Base-by-base conservation (phyloP, 2,888 invertebrate species). In the Volucella zonaria region DNA sequence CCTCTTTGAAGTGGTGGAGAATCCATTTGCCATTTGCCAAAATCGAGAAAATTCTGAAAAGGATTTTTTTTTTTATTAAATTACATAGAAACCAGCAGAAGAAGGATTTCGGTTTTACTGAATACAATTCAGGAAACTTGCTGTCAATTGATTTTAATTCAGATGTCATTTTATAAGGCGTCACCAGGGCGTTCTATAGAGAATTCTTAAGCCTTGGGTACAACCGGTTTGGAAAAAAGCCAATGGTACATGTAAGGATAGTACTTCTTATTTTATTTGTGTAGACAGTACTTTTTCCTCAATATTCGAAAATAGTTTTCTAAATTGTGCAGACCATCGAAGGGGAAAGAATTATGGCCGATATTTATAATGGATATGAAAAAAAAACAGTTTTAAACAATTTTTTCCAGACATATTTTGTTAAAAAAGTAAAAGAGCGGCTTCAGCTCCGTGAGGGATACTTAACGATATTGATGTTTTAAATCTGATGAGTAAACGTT, bases 71-170 rank as follows among this genome's bases (percentile, higher is more conserved):
- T 64, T 61, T 52, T 58, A 78, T 82, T 64, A 51, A 68, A 73
- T 82, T 78, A 82, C 62, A 75, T 4, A 54, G 49, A 62, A 78
- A 56, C 64, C 68, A 67, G 56, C 49, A 82, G 31, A 6, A 31
- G 31, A 31, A 31, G 45, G 58, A 78, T 74, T 78, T 82, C 64
- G 73, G 73, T 82, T 45, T 74, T 74, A 82, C 68, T 78, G 73
- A 82, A 78, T 68, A 62, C 61, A 62, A 64, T 73, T 78, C 68
- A 62, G 82, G 82, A 82, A 82, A 58, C 73, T 82, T 31, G 47
- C 68, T 82, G 78, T 82, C 78, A 82, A 82, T 82, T 82, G 78
- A 74, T 82, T 82, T 82, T 58, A 82, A 78, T 82, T 82, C 78
- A 78, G 67, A 78, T 82, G 82, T 82, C 82, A 82, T 67, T 74